phyloP scores from a whole-genome alignment of 2,113 vertebrate genomes.

The Spilogale gracilis region DNA sequence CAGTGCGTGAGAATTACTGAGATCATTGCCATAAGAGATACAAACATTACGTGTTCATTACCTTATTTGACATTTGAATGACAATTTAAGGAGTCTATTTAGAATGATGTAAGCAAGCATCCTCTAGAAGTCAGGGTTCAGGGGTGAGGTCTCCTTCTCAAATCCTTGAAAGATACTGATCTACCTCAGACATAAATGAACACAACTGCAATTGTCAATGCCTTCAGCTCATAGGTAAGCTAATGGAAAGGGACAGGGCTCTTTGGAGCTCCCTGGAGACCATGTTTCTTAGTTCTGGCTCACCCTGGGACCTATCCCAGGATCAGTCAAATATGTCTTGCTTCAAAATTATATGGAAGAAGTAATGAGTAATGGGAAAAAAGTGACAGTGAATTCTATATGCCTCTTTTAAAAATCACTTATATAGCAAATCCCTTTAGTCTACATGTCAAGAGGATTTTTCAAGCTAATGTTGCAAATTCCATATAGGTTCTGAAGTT shows the following conservation, averaged over 20 bases:
- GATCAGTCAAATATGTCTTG: conserved; percentile 29
- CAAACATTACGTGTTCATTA: background rate
- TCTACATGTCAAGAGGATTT: conserved; percentile 59
- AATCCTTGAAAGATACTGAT: background rate
- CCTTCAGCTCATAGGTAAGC: background rate
- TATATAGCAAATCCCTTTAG: conserved; percentile 68
- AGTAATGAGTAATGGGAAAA: conserved; percentile 50
- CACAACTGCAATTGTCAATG: background rate
- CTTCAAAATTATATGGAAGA: conserved; percentile 30
- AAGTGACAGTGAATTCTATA: conserved; percentile 61
- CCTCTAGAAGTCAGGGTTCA: background rate
- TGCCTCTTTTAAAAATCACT: conserved; percentile 67
- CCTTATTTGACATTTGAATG: background rate
- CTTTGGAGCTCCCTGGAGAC: background rate
- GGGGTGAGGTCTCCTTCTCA: background rate
- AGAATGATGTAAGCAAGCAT: background rate
- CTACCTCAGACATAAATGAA: background rate
- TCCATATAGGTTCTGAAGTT: conserved; percentile 61
- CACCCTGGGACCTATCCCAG: conserved; percentile 5
- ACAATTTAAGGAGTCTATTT: background rate
- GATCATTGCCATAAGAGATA: background rate
- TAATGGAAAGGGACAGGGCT: background rate
- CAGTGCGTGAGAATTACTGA: background rate
- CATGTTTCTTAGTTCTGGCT: background rate
- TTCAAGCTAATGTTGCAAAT: conserved; percentile 71